Evolutionary conservation across 2,113 vertebrate genomes (phyloP), one percentile per base, ranked within the genome.

Genomic region (Callocephalon fimbriatum): DNA sequence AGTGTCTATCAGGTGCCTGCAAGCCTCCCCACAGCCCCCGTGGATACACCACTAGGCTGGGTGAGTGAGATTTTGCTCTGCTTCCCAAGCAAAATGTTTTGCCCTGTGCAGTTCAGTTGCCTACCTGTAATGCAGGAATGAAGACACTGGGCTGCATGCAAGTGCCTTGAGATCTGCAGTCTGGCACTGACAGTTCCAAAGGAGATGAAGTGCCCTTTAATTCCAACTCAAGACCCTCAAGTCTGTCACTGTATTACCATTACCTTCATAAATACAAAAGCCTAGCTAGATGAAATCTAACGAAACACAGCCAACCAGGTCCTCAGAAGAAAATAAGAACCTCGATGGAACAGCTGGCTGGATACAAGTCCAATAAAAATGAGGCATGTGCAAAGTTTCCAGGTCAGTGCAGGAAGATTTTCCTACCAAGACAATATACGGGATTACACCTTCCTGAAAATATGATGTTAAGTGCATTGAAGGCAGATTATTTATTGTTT

Each of bases 341-440:
- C 32, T 61, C 26, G n/a, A 7, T 45, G 81, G 81, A 96, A 93
- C 71, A 91, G 58, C 63, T 95, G 92, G 59, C 90, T 93, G 75
- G 63, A 50, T 50, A 10, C 7, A 80, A 90, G 38, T 80, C 50
- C 47, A 83, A 86, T 76, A 90, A 93, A 93, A 95, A 71, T 0
- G 1, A 90, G 50, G 67, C 18, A 42, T 19, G 56, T 9, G 37
- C 50, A 56, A 90, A 82, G 77, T 94, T 96, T 93, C 85, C 96
- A 90, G 54, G 50, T 37, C 50, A 72, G 50, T 54, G 67, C 37
- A 90, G 45, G 62, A 71, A 72, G 40, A 70, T 83, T 94, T 85
- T 92, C 67, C 90, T 88, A 88, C 59, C 10, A 62, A 84, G 42
- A 63, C 54, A 84, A 51, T 63, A 47, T 10, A 32, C 0, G 3